Conservation (phyloP, 2,113 vertebrate genomes). For the Phylloscopus trochilus region DNA sequence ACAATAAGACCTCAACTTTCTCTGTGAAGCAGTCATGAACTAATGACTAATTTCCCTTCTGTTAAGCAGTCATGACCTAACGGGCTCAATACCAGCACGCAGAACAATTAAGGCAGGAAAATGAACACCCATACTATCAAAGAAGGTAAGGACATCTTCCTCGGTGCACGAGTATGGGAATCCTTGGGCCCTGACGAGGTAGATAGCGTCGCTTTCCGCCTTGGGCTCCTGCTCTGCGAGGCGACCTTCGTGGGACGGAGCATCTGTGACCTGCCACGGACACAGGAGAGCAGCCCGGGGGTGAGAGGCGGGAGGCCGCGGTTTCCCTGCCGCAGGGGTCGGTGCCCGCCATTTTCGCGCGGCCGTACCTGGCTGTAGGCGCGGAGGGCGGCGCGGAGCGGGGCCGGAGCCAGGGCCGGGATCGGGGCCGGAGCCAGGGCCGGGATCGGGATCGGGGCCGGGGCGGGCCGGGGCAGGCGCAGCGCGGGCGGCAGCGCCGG, state of each 20-base stretch:
- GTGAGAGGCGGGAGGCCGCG: rapidly evolving
- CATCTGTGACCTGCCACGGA: constrained; percentile 57
- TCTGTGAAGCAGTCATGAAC: background rate
- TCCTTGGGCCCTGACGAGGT: constrained; percentile 85
- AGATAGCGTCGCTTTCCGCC: constrained; percentile 66
- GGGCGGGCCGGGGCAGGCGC: background rate
- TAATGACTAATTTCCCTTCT: rapidly evolving
- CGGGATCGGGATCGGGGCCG: no score
- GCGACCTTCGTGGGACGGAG: constrained; percentile 59
- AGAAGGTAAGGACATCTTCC: constrained; percentile 89
- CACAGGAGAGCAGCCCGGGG: background rate
- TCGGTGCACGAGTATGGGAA: constrained; percentile 85
- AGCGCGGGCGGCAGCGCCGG: background rate
- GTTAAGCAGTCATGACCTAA: background rate
- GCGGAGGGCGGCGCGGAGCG: background rate
- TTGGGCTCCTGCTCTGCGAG: constrained; percentile 69
- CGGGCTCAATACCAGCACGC: rapidly evolving
- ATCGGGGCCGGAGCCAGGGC: no score
- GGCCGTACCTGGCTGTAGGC: background rate
- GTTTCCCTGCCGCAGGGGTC: rapidly evolving
- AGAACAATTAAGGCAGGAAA: background rate
- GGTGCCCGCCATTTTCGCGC: background rate
- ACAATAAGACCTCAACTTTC: background rate
- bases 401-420: background rate
- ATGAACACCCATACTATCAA: constrained; percentile 78